phyloP scores from a whole-genome alignment of 1,140 invertebrate species.

The Brachionus sp. region DNA sequence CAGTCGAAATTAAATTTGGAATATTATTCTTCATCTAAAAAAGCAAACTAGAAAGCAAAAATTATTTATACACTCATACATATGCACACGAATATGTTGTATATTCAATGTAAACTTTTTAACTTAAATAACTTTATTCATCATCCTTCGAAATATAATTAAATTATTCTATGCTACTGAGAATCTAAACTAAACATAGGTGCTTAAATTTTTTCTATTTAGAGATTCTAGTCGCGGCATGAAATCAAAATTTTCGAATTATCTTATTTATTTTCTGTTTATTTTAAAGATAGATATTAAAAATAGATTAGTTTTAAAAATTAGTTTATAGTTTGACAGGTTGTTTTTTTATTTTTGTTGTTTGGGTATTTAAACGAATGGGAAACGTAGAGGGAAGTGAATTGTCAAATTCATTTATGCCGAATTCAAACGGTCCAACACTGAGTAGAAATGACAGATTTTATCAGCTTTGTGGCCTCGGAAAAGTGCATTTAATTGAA shows the following conservation, averaged over 20 bases:
- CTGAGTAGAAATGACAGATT: conserved; percentile 45
- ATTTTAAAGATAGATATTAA: conserved; percentile 14
- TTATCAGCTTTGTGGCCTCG: conserved; percentile 44
- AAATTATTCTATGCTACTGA: neutral
- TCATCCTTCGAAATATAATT: neutral
- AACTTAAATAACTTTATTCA: neutral
- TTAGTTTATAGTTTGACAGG: conserved; percentile 3
- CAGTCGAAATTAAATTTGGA: conserved; percentile 16
- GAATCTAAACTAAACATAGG: neutral
- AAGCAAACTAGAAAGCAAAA: neutral
- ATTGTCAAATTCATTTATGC: conserved; percentile 4
- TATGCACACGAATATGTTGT: neutral
- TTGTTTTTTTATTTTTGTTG: conserved; percentile 5
- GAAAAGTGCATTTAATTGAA: conserved; percentile 46
- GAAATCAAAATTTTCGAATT: neutral
- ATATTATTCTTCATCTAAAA: conserved; percentile 5
- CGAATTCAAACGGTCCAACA: conserved; percentile 10
- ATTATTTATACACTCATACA: conserved; percentile 20
- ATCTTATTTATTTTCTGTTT: neutral
- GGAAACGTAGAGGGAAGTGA: conserved; percentile 24
- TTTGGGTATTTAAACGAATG: conserved; percentile 2
- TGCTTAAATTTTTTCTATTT: neutral
- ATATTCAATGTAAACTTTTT: neutral
- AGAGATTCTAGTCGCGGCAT: neutral
- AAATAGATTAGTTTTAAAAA: conserved; percentile 30